Evolutionary conservation across 2,113 vertebrate genomes (phyloP).

Genomic region (Benitochromis conjunctus): DNA sequence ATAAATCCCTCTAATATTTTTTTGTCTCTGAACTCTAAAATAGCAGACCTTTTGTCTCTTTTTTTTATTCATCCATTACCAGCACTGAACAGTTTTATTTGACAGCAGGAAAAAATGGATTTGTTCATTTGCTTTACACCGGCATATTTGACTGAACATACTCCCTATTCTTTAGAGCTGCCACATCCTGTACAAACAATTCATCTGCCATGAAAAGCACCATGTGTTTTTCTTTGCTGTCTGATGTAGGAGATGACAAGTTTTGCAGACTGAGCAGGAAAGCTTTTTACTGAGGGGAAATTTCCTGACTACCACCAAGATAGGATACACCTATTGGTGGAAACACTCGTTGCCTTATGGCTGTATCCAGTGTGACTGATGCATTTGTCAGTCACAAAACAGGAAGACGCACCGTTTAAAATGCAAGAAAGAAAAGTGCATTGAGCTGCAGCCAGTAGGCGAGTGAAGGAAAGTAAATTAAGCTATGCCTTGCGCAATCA

Average conservation of each 20-base stretch:
- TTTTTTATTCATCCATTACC: conserved; percentile 4
- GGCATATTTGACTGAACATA: conserved; percentile 31
- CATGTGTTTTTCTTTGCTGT: neutral
- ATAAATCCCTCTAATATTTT: neutral
- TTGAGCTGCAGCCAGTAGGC: neutral
- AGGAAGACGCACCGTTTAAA: conserved; percentile 40
- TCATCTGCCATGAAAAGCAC: conserved; percentile 12
- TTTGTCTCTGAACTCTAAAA: neutral
- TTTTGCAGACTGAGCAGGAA: conserved; percentile 3
- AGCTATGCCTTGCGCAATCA: neutral
- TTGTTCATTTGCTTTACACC: conserved; percentile 25
- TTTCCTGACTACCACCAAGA: conserved; percentile 1
- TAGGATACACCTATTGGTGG: conserved; percentile 8
- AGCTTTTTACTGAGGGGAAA: conserved; percentile 5
- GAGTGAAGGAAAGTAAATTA: conserved; percentile 24
- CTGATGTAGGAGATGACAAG: conserved; percentile 18
- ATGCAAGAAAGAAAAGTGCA: conserved; percentile 50
- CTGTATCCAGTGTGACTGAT: conserved; percentile 43
- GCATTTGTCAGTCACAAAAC: conserved; percentile 28
- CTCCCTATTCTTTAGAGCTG: conserved; percentile 13
- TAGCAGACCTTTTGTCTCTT: neutral
- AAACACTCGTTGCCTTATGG: conserved; percentile 7
- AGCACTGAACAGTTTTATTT: conserved; percentile 6
- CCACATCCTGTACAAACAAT: conserved; percentile 31
- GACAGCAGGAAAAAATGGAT: conserved; percentile 21